Conservation (phyloP, 2,888 invertebrate species). For the Sycophila texana region DNA sequence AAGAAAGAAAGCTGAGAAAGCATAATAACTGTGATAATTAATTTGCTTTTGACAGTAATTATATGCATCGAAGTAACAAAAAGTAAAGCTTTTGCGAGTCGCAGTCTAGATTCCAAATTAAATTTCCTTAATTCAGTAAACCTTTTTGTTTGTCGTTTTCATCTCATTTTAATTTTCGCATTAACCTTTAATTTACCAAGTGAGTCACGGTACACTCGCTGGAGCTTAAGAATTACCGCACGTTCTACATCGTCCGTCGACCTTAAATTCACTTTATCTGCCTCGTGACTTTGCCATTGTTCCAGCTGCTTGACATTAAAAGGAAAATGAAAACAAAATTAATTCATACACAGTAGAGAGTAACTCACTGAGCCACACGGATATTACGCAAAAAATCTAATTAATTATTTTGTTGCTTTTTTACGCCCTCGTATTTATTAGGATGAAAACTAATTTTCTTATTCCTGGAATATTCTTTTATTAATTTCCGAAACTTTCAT, state of each 20-base stretch:
- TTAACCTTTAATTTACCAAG: conserved; percentile 35
- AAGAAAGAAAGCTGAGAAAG: too few species aligned
- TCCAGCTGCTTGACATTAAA: conserved; percentile 15
- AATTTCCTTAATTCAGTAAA: conserved; percentile 19
- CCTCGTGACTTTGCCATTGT: conserved; percentile 35
- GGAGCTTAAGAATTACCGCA: conserved; percentile 44
- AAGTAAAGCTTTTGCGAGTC: neutral
- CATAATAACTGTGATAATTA: too few species aligned
- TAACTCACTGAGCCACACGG: conserved; percentile 8
- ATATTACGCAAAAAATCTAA: neutral
- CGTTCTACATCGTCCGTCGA: conserved; percentile 34
- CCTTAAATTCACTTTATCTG: conserved; percentile 41
- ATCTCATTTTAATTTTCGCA: conserved; percentile 23
- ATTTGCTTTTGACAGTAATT: neutral
- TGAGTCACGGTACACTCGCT: conserved; percentile 24
- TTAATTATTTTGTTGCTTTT: too few species aligned
- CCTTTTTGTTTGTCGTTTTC: conserved; percentile 21
- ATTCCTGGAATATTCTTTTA: too few species aligned
- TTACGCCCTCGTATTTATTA: too few species aligned
- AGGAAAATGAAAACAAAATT: conserved; percentile 32
- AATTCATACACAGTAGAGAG: conserved; percentile 24
- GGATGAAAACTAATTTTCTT: too few species aligned
- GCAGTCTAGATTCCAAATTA: neutral
- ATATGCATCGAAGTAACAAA: neutral
- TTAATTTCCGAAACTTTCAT: too few species aligned